Conservation (phyloP, 2,113 vertebrate species). For the Willisornis vidua region DNA sequence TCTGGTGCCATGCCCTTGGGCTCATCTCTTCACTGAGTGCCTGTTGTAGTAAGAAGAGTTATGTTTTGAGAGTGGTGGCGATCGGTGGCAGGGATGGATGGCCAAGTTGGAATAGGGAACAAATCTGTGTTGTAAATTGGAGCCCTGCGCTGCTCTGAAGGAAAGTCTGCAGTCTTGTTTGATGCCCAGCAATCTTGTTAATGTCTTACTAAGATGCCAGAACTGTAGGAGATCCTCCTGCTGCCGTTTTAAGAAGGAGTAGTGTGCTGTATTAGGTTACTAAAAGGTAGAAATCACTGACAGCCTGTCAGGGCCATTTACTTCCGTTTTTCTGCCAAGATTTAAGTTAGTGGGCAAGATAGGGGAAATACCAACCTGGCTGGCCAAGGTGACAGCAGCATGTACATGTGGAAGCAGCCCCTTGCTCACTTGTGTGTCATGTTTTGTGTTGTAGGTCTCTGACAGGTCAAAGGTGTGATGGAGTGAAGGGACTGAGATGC, state of each 20-base stretch:
- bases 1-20: neutral
- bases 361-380: neutral
- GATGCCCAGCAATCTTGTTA: slow-evolving; percentile 42
- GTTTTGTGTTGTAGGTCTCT: neutral
- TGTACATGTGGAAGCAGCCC: neutral
- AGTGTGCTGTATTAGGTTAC: slow-evolving; percentile 24
- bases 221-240: neutral
- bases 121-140: neutral
- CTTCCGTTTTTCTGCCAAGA: neutral
- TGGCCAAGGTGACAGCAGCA: neutral
- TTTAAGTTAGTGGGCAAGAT: neutral
- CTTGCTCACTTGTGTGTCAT: rapidly evolving
- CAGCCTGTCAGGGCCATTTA: neutral
- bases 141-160: neutral
- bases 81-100: neutral
- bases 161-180: neutral
- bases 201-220: slow-evolving; percentile 40
- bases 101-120: neutral
- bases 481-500: rapidly evolving
- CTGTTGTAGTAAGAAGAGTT: rapidly evolving
- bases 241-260: neutral
- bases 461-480: neutral
- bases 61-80: neutral
- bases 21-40: neutral
- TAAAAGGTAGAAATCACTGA: neutral